Base-by-base conservation (phyloP, 2,113 vertebrate genomes). In the Peromyscus leucopus region DNA sequence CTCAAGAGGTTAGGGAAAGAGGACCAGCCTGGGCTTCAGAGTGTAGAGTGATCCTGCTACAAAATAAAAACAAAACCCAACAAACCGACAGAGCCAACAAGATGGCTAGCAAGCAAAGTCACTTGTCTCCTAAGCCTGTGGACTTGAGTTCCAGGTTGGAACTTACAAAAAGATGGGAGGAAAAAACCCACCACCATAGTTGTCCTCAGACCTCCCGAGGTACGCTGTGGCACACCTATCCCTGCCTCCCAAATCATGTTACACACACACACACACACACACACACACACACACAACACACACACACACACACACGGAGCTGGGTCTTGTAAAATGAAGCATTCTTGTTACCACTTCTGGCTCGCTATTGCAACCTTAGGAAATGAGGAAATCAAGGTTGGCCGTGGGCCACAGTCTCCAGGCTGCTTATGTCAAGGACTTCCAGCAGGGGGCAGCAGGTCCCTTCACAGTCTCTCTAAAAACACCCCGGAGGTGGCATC, bases 371-470 rank as follows among this genome's bases (percentile, higher is more conserved):
- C 4, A 88, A 26, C 31, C 63, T 21, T 48, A 67, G 57, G 83
- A 39, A 46, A 85, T 36, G 85, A 87, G 31, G 48, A 48, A 24
- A 72, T 57, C 12, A 75, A 42, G 13, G 26, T 42, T 42, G 42
- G 48, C 26, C 3, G 1, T 36, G 17, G n/a, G 67, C 55, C 26
- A 63, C 26, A 63, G 63, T 51, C 28, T 78, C 63, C 5, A 67
- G 57, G 88, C 12, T n/a, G 63, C 33, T 26, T 48, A 28, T 95
- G 19, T 67, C 82, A 80, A 39, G 17, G 95, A 42, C 1, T 4
- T 93, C 97, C 98, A 97, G 97, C 76, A 97, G 98, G 76, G 94
- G 97, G 96, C 94, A 96, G 96, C 86, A 96, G 82, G 59, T 48
- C 19, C 89, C 2, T 1, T 6, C 39, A 19, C 26, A 33, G 31